phyloP scores from a whole-genome alignment of 92 coral and sea anemone genomes.

The Plumapathes pennacea region DNA sequence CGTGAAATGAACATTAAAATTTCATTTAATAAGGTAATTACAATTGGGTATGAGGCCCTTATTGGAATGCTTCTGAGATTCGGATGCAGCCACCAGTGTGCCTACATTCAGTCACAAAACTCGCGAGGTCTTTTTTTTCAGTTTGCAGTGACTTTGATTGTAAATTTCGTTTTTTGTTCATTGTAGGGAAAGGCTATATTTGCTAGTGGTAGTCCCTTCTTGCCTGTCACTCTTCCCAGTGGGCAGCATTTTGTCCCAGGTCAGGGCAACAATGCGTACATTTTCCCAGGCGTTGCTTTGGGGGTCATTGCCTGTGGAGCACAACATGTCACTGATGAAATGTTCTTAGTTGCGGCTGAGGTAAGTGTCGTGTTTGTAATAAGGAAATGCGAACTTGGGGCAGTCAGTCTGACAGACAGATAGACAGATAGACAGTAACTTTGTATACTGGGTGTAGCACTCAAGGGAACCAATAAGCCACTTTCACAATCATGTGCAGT shows the following conservation, averaged over 20 bases:
- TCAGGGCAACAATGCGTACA: conserved; percentile 94
- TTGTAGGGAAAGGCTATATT: conserved; percentile 85
- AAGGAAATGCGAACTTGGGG: not conserved
- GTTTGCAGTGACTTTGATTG: too few species aligned
- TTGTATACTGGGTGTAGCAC: not conserved
- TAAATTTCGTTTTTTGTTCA: not conserved
- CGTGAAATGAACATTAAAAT: too few species aligned
- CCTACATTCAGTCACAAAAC: too few species aligned
- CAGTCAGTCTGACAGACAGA: too few species aligned
- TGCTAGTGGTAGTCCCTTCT: conserved; percentile 98
- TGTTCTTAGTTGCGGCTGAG: conserved; percentile 94
- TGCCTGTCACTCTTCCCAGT: conserved; percentile 92
- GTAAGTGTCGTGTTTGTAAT: conserved; percentile 19
- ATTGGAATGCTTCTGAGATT: too few species aligned
- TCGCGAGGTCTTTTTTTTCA: too few species aligned
- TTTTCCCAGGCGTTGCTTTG: conserved; percentile 95
- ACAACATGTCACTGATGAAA: conserved; percentile 78
- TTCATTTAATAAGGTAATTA: too few species aligned
- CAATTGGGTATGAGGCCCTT: too few species aligned
- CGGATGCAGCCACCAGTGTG: too few species aligned
- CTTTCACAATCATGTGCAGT: too few species aligned
- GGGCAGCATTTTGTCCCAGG: conserved; percentile 94
- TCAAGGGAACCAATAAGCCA: too few species aligned
- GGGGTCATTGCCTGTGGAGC: conserved; percentile 87
- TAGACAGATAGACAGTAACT: too few species aligned